Evolutionary conservation across 2,888 invertebrate species (phyloP), one percentile per base, ranked within the genome.

Genomic region (Netelia melanura): DNA sequence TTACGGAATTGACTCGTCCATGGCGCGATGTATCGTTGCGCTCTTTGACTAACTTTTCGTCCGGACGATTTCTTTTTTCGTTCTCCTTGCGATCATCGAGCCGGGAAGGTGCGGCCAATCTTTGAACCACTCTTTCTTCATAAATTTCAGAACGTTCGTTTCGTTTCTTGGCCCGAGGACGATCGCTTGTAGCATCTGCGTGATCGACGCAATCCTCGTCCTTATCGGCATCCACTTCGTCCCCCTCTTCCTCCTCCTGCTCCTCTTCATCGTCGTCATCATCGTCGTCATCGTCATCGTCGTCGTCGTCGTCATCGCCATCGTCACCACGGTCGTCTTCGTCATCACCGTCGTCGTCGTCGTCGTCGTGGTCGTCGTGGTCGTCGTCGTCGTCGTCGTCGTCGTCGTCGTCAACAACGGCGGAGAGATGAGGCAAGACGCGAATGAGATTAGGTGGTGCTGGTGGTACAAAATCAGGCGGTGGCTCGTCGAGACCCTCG

Each of bases 401-500:
- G 93, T 95, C 92, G 93, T 94, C 93, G 64, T 95, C 95, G 52
- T 95, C 94, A 79, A 96, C 95, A 74, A 95, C 95, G 68, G 96
- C 94, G 87, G 95, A 95, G 25, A 96, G 96, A 86, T 96, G 94
- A 2, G 96, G 96, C 74, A 96, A 96, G 54, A 97, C 96, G 84
- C 96, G 94, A 83, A 96, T 95, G 91, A 97, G 94, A 81, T 95
- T 95, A 0, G 96, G 96, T 75, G 95, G 94, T 1, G 96, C 95
- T 82, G 95, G 95, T 6, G 96, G 95, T 52, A 95, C 93, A 89
- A 97, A 95, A 89, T 96, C 96, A 58, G 95, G 94, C 17, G 96
- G 96, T 0, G 94, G 92, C 70, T 94, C 94, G 85, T 94, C 93
- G 71, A 94, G 86, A 1, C 94, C 94, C 85, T 94, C 94, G 62